A percentile compares a stretch with the other conserved stretches of the same genome.
Evolutionary conservation across 2,113 vertebrate species (phyloP).

Genomic region (Ceuthmochares aereus): DNA sequence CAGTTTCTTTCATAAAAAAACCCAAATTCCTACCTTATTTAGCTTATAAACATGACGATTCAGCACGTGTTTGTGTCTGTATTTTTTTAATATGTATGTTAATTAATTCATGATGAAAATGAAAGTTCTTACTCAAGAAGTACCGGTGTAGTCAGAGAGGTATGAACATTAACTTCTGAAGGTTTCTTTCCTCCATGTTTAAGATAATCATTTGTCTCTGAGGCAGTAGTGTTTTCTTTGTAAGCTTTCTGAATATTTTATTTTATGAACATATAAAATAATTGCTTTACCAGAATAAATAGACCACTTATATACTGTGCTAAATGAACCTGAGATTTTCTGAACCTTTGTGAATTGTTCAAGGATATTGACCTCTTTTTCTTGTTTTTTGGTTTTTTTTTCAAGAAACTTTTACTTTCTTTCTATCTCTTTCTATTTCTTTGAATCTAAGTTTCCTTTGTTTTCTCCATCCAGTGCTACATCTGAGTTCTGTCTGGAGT

Average conservation of each 20-base stretch:
- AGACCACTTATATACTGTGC: neutral
- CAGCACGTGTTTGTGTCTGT: neutral
- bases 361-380: neutral
- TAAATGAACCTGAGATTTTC: neutral
- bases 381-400: neutral
- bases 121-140: neutral
- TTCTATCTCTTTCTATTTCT: neutral
- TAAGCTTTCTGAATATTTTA: neutral
- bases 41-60: neutral
- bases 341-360: neutral
- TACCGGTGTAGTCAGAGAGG: neutral
- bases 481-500: neutral
- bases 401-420: neutral
- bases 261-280: neutral
- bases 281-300: constrained; percentile 7
- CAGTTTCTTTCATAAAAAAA: constrained; percentile 1
- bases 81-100: neutral
- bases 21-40: neutral
- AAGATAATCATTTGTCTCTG: neutral
- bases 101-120: neutral
- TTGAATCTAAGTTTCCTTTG: neutral
- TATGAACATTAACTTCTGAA: neutral
- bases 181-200: neutral
- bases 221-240: neutral
- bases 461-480: neutral